These are phyloP conservation scores for Emmelina monodactyla DNA, from an alignment of 2,888 invertebrate species.

Conservation along the genomic window DNA sequence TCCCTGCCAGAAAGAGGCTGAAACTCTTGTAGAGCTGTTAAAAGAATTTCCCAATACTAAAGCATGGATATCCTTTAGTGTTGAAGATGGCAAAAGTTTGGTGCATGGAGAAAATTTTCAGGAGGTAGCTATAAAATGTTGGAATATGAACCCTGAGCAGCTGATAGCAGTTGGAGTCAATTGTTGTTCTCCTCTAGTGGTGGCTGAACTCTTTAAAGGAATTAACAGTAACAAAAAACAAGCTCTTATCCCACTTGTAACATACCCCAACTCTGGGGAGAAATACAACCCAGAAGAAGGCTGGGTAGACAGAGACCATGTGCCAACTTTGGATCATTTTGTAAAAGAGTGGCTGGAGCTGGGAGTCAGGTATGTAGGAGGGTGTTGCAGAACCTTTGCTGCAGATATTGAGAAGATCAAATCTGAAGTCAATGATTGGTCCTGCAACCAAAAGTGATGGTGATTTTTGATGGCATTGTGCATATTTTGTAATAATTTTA, in stretches of 20 bases:
- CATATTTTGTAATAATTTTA: no score
- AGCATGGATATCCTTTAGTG: constrained; percentile 91
- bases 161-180: constrained; percentile 88
- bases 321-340: constrained; percentile 70
- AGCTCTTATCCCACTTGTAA: constrained; percentile 73
- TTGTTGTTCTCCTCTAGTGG: constrained; percentile 68
- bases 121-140: constrained; percentile 71
- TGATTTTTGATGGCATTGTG: no score
- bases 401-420: constrained; percentile 75
- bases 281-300: constrained; percentile 68
- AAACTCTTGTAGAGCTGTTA: constrained; percentile 77
- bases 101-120: constrained; percentile 81
- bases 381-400: constrained; percentile 88
- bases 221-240: constrained; percentile 30
- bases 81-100: constrained; percentile 66
- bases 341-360: constrained; percentile 79
- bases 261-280: constrained; percentile 93
- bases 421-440: constrained; percentile 28
- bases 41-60: constrained; percentile 77
- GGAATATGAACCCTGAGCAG: constrained; percentile 67
- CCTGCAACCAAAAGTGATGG: no score
- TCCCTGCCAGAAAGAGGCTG: constrained; percentile 84
- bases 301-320: constrained; percentile 72
- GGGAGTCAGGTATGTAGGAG: constrained; percentile 85
- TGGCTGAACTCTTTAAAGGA: constrained; percentile 32